Conservation (phyloP, 2,113 vertebrate species). For the Lepidothrix coronata region DNA sequence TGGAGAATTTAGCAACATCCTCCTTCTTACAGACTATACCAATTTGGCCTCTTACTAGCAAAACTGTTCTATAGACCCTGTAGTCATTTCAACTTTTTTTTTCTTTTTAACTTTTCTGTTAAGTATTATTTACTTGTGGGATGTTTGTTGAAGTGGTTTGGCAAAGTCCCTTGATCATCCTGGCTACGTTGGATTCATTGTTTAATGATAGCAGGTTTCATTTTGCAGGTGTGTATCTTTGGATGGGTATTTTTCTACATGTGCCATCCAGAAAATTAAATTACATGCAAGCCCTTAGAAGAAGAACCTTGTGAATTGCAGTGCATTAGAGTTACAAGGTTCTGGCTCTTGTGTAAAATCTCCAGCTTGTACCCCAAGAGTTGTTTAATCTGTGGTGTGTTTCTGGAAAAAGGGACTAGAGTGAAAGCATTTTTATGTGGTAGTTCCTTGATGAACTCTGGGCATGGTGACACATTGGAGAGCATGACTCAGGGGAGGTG, state of each 20-base stretch:
- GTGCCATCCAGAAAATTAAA: not conserved
- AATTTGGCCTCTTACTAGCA: not conserved
- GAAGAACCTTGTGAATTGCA: accelerated
- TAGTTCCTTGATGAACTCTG: not conserved
- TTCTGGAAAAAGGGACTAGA: not conserved
- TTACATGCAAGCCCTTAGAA: accelerated
- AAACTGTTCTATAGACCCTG: not conserved
- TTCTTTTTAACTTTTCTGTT: not conserved
- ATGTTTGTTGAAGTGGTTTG: not conserved
- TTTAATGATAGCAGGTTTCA: accelerated
- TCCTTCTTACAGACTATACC: not conserved
- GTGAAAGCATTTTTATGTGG: not conserved
- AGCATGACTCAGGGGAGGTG: not conserved
- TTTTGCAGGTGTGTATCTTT: not conserved
- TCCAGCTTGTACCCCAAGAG: not conserved
- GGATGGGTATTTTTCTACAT: not conserved
- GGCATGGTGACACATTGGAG: accelerated
- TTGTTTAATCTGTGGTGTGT: accelerated
- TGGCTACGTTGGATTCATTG: accelerated
- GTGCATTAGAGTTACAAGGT: not conserved
- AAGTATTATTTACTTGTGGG: not conserved
- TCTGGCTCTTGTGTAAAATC: not conserved
- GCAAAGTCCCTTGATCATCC: not conserved
- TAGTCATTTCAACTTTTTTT: not conserved
- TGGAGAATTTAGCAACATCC: slow-evolving; percentile 57